Conservation (phyloP, 2,113 vertebrate genomes). For the Bubo blakistoni region DNA sequence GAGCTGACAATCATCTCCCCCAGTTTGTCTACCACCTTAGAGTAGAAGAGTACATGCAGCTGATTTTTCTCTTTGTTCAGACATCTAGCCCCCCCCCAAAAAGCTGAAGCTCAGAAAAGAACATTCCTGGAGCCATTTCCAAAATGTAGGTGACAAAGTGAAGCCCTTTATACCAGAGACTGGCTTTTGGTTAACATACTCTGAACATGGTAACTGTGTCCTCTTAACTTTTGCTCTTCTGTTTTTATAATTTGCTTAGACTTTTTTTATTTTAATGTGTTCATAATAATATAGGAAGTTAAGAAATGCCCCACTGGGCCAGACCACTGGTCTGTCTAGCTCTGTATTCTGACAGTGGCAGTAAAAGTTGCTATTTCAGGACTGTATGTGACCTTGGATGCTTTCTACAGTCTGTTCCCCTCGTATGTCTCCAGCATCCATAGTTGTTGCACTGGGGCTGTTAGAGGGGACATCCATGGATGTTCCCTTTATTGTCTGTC, state of each 20-base stretch:
- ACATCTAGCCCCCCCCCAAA: neutral
- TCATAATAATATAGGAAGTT: neutral
- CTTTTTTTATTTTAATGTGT: neutral
- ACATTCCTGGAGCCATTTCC: neutral
- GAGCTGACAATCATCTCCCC: neutral
- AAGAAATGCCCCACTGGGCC: neutral
- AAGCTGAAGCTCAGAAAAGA: neutral
- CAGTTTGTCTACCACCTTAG: neutral
- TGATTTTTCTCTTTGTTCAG: neutral
- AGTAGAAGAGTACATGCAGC: neutral
- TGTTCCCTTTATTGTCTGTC: neutral
- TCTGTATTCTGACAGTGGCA: neutral
- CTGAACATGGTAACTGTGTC: neutral
- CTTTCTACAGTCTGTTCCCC: neutral
- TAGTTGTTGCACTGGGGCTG: neutral
- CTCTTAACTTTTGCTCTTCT: neutral
- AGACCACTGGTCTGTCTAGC: neutral
- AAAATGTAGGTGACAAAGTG: neutral
- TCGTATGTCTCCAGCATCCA: neutral
- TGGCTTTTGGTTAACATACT: neutral
- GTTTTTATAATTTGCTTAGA: neutral
- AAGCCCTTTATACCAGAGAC: neutral
- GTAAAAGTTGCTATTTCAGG: neutral
- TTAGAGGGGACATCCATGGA: neutral
- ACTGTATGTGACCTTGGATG: neutral